phyloP scores from a whole-genome alignment of 2,113 vertebrate genomes.

The Dipodomys ordii region DNA sequence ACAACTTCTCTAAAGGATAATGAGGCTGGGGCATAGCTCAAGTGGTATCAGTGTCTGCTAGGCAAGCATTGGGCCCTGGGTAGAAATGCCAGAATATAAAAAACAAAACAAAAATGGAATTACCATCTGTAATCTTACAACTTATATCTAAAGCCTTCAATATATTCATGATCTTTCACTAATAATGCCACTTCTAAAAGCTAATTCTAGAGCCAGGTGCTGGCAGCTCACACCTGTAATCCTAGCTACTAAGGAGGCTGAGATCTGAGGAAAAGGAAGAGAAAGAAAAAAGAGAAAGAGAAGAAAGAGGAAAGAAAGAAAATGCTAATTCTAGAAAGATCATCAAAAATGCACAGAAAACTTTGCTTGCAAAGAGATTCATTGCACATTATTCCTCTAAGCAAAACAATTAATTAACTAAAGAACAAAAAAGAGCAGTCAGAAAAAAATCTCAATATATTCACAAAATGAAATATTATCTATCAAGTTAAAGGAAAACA shows the following conservation, averaged over 20 bases:
- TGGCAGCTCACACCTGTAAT: too few species aligned
- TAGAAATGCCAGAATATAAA: too few species aligned
- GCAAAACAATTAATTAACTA: not conserved
- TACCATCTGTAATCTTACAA: conserved; percentile 17
- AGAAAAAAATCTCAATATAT: not conserved
- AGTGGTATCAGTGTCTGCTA: too few species aligned
- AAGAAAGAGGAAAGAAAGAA: too few species aligned
- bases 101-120: not conserved
- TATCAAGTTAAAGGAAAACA: not conserved
- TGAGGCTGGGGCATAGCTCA: too few species aligned
- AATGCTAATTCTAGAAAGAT: not conserved
- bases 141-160: conserved; percentile 23
- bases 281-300: too few species aligned
- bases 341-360: not conserved
- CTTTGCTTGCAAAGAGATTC: conserved; percentile 43
- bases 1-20: conserved; percentile 1
- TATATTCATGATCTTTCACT: conserved; percentile 41
- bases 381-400: not conserved
- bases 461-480: conserved; percentile 8
- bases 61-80: too few species aligned
- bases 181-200: not conserved
- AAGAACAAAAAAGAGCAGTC: conserved; percentile 20
- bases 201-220: not conserved
- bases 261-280: too few species aligned
- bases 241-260: too few species aligned